Base-by-base conservation (phyloP, 2,888 invertebrate species). In the Camptogramma bilineatum region DNA sequence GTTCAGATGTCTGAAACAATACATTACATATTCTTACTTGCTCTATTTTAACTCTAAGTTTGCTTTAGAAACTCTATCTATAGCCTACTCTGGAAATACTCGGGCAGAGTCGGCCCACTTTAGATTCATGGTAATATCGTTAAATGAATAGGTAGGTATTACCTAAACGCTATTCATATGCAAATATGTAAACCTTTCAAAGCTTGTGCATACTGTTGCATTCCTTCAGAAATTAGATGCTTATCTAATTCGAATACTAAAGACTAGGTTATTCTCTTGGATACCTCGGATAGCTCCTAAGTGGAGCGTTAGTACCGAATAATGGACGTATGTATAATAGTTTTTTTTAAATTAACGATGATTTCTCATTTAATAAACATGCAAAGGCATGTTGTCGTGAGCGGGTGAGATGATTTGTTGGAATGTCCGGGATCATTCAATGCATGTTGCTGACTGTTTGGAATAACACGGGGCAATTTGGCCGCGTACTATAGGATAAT, bases 1-100 rank as follows among this genome's bases (percentile, higher is more conserved):
- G 94, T 84, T 97, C 97, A 90, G 96, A 96, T 86, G 96, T 95
- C 96, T 96, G 95, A 17, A 94, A 93, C 74, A 73, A 68, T 8
- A 47, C n/a, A 57, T 17, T 16, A 46, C 42, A 24, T 13, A 9
- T 39, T 39, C 51, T 21, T n/a, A 46, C n/a, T 13, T 10, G n/a
- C 16, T 2, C 34, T 13, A 39, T 39, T 39, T 39, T 13, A 39
- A 13, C 13, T 39, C 34, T 39, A 13, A 13, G 34, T 39, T 39
- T 39, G 13, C 13, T 39, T 13, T 39, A 39, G 13, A 2, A 13
- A 39, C 34, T 39, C 34, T 10, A 10, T 34, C 10, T 13, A 9
- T 39, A 13, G 9, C 47, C 24, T 57, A 50, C 24, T 18, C 42
- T 39, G 46, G 18, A 53, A 60, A 46, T 60, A 47, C 17, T 53